Base-by-base conservation (phyloP, 2,113 vertebrate species). In the Platysternon megacephalum region DNA sequence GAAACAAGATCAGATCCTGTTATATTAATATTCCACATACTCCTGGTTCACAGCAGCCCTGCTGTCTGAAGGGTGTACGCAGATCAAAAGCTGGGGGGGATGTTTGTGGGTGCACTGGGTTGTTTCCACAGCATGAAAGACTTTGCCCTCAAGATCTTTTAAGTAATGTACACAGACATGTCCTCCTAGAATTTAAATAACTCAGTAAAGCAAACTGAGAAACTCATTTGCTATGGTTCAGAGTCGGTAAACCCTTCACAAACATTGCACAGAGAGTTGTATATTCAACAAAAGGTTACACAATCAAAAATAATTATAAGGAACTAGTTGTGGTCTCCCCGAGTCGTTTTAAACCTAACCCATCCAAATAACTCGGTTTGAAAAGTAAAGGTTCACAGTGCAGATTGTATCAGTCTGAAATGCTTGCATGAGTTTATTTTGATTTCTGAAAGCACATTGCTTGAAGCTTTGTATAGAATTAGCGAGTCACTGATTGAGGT, bases 391-490 rank as follows among this genome's bases (percentile, higher is more conserved):
- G 78, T 93, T 90, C 82, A 91, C 79, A 81, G 72, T 14, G 39
- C 81, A 95, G 89, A 93, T 88, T 94, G 85, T 29, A 92, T 85
- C 86, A 61, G 65, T 87, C 76, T 78, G 22, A 92, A 89, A 72
- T 89, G 61, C 91, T 96, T 86, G 94, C 39, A 88, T 53, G 88
- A 95, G 84, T 42, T 93, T 85, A 88, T 94, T 97, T 80, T 93
- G 79, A 90, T 89, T 91, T 94, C 44, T 88, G 82, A 82, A 93
- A 84, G 53, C 46, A 39, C 58, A 94, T 93, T 89, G 46, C 80
- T 88, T 90, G 82, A 61, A 86, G 74, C 80, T 95, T 86, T 61
- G 21, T 55, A 82, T 11, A 46, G 87, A 95, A 94, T 95, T 93
- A 95, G 83, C 86, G 79, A 91, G 49, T 49, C 44, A 65, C 29